Evolutionary conservation across 1,140 invertebrate species (phyloP).

Genomic region (Zaprionus gabonicus): DNA sequence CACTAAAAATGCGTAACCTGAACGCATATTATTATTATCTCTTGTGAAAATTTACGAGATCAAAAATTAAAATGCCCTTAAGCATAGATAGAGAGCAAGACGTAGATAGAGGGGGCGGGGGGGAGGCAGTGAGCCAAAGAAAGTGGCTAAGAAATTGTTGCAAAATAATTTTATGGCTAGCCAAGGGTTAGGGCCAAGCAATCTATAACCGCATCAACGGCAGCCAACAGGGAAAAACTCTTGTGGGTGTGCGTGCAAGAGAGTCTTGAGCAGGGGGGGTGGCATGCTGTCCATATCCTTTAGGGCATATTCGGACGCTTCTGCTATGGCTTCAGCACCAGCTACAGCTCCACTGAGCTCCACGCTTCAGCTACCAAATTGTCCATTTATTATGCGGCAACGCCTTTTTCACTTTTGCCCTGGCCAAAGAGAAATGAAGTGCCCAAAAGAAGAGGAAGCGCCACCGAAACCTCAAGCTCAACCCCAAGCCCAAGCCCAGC

Average conservation of each 20-base stretch:
- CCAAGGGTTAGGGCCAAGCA: constrained; percentile 70
- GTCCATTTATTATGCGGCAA: constrained; percentile 83
- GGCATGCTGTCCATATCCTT: constrained; percentile 63
- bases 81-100: constrained; percentile 29
- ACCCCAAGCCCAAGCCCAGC: neutral
- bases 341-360: constrained; percentile 9
- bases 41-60: constrained; percentile 83
- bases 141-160: constrained; percentile 75
- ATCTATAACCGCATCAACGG: constrained; percentile 73
- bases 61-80: constrained; percentile 82
- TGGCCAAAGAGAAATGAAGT: constrained; percentile 64
- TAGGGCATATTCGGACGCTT: constrained; percentile 59
- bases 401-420: constrained; percentile 76
- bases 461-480: constrained; percentile 25
- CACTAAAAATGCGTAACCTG: constrained; percentile 64
- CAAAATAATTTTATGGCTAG: constrained; percentile 80
- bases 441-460: constrained; percentile 38
- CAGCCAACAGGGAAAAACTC: constrained; percentile 26
- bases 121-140: constrained; percentile 23
- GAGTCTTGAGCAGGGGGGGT: neutral
- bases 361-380: constrained; percentile 80
- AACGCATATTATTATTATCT: constrained; percentile 83
- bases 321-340: constrained; percentile 1
- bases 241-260: neutral
- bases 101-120: neutral